These are phyloP conservation scores for Morus bassanus DNA, from an alignment of 2,797 vertebrate species.

Conservation along the genomic window DNA sequence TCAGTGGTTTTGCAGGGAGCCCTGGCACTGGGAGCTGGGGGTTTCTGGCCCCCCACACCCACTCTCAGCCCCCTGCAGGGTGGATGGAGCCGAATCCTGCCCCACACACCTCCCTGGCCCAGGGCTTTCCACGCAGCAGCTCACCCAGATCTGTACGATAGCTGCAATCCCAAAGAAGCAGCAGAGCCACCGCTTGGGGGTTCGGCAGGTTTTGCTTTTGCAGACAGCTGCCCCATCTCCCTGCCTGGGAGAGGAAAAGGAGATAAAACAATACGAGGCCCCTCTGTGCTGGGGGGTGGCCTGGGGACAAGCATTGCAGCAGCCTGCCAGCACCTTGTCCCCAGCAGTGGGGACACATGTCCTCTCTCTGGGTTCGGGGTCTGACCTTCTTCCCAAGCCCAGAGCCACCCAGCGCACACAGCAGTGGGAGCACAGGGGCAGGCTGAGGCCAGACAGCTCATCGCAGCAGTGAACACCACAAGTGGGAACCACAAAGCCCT, in stretches of 20 bases:
- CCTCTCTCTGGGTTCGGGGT: background rate
- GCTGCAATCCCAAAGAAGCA: background rate
- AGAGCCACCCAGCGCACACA: background rate
- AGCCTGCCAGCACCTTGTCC: background rate
- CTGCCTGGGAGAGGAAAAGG: background rate
- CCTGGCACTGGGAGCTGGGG: background rate
- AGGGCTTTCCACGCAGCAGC: background rate
- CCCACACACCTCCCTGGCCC: background rate
- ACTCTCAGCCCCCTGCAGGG: background rate
- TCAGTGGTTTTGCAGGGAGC: background rate
- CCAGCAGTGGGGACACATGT: background rate
- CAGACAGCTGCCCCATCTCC: background rate
- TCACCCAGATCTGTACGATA: accelerated
- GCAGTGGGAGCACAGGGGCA: background rate
- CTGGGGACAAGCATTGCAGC: background rate
- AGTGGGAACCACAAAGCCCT: accelerated
- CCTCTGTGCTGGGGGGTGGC: accelerated
- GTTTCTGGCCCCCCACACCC: background rate
- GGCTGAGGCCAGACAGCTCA: background rate
- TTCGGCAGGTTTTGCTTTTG: background rate
- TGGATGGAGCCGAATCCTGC: background rate
- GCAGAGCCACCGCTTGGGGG: background rate
- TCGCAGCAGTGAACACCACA: background rate
- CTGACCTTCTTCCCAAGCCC: background rate
- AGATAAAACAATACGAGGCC: background rate